Evolutionary conservation across 2,888 invertebrate species (phyloP).

Genomic region (Gibbula magus): DNA sequence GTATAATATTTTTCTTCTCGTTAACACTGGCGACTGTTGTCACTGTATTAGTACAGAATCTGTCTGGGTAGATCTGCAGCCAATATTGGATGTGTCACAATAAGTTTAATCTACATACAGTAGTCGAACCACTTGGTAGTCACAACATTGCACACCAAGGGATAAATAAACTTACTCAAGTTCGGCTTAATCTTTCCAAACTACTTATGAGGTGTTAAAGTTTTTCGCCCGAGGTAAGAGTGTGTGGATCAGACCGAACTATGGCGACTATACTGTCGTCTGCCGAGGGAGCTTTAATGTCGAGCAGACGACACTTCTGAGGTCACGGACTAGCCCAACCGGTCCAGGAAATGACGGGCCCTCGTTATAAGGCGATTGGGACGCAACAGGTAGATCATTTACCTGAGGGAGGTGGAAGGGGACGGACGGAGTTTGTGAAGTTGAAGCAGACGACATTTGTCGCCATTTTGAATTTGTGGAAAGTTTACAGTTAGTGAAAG

Average conservation of each 20-base stretch:
- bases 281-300: background rate
- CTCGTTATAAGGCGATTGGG: slow-evolving; percentile 17
- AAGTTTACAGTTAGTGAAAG: slow-evolving; percentile 21
- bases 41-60: no score
- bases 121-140: no score
- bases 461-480: slow-evolving; percentile 22
- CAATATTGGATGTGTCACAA: no score
- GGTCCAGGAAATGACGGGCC: slow-evolving; percentile 19
- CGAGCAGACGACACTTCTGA: slow-evolving; percentile 8
- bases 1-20: no score
- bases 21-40: no score
- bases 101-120: no score
- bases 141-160: no score
- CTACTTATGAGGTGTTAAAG: slow-evolving; percentile 3
- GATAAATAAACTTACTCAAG: background rate
- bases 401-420: background rate
- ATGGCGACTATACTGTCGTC: background rate
- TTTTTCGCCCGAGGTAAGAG: slow-evolving; percentile 5
- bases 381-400: slow-evolving; percentile 18
- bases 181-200: background rate
- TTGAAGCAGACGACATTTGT: background rate
- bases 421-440: background rate
- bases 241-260: background rate
- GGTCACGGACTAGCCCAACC: slow-evolving; percentile 21
- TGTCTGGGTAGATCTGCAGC: no score